Conservation (phyloP, 1,140 invertebrate genomes). For the Aphaenogaster rudis region DNA sequence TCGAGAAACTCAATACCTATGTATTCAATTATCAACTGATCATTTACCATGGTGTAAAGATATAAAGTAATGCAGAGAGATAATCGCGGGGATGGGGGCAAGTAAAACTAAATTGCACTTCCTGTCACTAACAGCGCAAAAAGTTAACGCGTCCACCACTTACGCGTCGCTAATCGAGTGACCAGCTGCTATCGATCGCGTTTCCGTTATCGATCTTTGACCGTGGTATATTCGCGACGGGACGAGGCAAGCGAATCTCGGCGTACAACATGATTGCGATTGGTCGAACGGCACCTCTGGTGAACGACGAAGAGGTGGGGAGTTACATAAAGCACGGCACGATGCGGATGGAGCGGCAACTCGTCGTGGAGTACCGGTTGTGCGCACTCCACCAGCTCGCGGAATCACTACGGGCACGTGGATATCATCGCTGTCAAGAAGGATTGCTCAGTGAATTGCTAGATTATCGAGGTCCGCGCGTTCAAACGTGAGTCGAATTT, state of each 20-base stretch:
- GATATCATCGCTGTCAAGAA: constrained; percentile 53
- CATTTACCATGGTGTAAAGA: too few species aligned
- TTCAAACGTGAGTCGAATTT: constrained; percentile 40
- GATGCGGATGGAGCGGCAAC: constrained; percentile 38
- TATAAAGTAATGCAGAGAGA: not conserved
- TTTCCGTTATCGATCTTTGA: constrained; percentile 58
- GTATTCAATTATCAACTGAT: not conserved
- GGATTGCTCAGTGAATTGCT: not conserved
- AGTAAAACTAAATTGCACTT: constrained; percentile 23
- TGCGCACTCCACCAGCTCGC: constrained; percentile 24
- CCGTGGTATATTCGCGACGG: constrained; percentile 18
- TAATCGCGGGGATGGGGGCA: not conserved
- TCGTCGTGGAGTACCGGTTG: constrained; percentile 29
- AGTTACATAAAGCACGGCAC: constrained; percentile 64
- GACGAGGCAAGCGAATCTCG: constrained; percentile 56
- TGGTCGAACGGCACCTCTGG: constrained; percentile 36
- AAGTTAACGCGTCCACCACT: constrained; percentile 26
- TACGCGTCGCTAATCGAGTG: constrained; percentile 21
- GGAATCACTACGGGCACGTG: constrained; percentile 58
- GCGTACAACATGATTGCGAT: constrained; percentile 58
- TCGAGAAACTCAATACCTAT: not conserved
- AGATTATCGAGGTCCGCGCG: not conserved
- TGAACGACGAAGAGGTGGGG: constrained; percentile 55
- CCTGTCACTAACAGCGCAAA: not conserved
- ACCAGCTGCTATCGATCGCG: constrained; percentile 38